These are phyloP conservation scores for Amphipoea lucens DNA, from an alignment of 2,888 invertebrate species.

Conservation along the genomic window DNA sequence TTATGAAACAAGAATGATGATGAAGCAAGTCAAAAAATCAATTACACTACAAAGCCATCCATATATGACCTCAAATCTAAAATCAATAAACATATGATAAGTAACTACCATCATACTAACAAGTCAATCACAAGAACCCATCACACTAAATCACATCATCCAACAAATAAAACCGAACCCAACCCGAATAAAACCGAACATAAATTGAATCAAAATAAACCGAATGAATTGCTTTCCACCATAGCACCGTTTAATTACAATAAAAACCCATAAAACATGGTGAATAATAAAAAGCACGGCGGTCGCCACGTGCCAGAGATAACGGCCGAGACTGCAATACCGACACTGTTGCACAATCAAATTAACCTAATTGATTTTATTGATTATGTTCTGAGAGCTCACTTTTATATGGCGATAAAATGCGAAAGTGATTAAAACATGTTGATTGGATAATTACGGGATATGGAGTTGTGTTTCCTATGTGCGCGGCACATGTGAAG, in stretches of 20 bases:
- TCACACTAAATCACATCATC: slow-evolving; percentile 27
- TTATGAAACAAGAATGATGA: not conserved
- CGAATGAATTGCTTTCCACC: slow-evolving; percentile 33
- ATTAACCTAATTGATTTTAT: slow-evolving; percentile 62
- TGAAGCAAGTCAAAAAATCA: not conserved
- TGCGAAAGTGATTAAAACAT: slow-evolving; percentile 46
- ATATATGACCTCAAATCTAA: not conserved
- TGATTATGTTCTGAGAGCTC: slow-evolving; percentile 44
- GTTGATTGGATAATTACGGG: slow-evolving; percentile 29
- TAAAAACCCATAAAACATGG: slow-evolving; percentile 54
- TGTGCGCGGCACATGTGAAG: not conserved
- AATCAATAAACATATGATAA: slow-evolving; percentile 20
- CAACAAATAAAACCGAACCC: slow-evolving; percentile 26
- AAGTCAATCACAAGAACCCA: slow-evolving; percentile 29
- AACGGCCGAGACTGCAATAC: slow-evolving; percentile 28
- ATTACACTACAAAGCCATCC: not conserved
- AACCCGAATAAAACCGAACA: slow-evolving; percentile 24
- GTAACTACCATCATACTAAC: slow-evolving; percentile 20
- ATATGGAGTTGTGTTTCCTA: slow-evolving; percentile 8
- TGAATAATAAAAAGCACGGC: slow-evolving; percentile 48
- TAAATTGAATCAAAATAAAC: slow-evolving; percentile 51
- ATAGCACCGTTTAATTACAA: slow-evolving; percentile 49
- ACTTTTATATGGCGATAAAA: slow-evolving; percentile 51
- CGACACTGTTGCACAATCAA: slow-evolving; percentile 47
- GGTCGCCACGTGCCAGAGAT: slow-evolving; percentile 54